Base-by-base conservation (phyloP, 2,888 invertebrate genomes). In the Drosophila acutilabella region DNA sequence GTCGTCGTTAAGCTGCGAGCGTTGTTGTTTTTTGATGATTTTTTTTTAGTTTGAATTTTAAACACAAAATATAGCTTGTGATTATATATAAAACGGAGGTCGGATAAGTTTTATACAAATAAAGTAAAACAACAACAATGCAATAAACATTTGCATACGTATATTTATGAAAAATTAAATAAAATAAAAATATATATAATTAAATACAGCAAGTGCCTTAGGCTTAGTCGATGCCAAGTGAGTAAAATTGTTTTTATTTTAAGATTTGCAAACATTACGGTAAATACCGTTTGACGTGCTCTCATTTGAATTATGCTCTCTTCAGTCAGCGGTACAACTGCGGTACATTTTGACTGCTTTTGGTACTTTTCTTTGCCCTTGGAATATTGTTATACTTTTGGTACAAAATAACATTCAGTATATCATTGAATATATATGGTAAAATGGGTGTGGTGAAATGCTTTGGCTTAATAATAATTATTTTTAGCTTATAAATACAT, bases 1-100 rank as follows among this genome's bases (percentile, higher is more conserved):
- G 73, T 59, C 52, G 50, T 38, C 60, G 57, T 40, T 40, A 41
- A 54, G 36, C 42, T 64, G 44, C n/a, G 36, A 41, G 50, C 40
- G 52, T 60, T 58, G 23, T 66, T 62, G 14, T 65, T 62, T 38
- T 48, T 10, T 33, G 23, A 30, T 38, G 53, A 23, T 23, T 23
- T 23, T 23, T 23, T 30, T 30, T 26, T 30, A 6, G 30, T 30
- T 18, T 20, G 23, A 10, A 75, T 20, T 18, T 3, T 65, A 44
- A 14, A 42, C 30, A 53, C 38, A 14, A 18, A 38, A 23, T 18
- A 36, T 33, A 30, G 14, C 14, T 8, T 26, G 23, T 10, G 45
- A 52, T 26, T 23, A 42, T 23, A 23, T 16, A 33, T 45, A 61
- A 59, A 59, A 44, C 20, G 23, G 47, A 26, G 45, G 33, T 33